A percentile compares a stretch with the other conserved stretches of the same genome.
Conservation (phyloP, 2,888 invertebrate genomes). For the Pogonocherus hispidulus region DNA sequence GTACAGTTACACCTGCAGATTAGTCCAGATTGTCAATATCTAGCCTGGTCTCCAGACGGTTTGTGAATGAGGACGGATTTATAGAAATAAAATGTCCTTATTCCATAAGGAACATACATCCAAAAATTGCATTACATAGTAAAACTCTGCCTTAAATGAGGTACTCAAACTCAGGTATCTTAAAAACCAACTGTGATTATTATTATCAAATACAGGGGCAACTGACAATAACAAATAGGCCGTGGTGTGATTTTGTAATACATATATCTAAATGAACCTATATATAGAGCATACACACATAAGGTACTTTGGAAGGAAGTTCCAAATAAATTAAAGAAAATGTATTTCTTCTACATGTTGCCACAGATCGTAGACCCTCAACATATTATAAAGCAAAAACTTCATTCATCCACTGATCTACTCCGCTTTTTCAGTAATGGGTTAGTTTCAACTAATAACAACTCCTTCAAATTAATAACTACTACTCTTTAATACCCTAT, state of each 20-base stretch:
- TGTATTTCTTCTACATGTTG: neutral
- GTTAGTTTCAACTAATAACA: neutral
- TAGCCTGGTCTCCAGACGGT: neutral
- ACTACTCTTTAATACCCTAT: neutral
- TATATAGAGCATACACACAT: neutral
- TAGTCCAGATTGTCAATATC: no score
- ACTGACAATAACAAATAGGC: neutral
- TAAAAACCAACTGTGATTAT: neutral
- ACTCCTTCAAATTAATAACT: no score
- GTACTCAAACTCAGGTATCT: neutral
- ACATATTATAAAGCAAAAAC: neutral
- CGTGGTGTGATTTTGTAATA: neutral
- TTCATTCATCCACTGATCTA: neutral
- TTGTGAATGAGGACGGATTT: neutral
- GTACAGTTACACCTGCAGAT: no score
- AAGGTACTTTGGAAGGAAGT: neutral
- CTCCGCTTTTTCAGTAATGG: neutral
- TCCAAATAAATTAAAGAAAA: neutral
- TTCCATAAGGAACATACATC: neutral
- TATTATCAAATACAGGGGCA: neutral
- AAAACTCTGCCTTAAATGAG: neutral
- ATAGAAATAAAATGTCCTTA: slow-evolving; percentile 1
- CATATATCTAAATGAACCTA: neutral
- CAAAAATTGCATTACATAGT: neutral
- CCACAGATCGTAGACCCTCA: neutral